Evolutionary conservation across 1,140 invertebrate genomes (phyloP), one percentile per base, ranked within the genome.

Genomic region (Harpegnathos saltator): DNA sequence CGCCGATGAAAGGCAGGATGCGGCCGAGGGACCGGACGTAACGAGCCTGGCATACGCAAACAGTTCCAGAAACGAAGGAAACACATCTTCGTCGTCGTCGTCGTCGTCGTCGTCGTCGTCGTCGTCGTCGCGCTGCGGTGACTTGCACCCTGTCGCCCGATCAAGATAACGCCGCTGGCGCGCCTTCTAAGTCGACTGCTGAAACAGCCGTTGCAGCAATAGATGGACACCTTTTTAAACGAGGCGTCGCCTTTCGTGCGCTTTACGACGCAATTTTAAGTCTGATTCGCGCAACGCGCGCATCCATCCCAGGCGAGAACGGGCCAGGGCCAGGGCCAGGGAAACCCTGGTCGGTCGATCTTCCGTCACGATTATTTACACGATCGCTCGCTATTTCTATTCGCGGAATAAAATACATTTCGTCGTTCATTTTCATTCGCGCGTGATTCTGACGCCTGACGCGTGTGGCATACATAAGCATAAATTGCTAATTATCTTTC

Each of bases 41-140:
- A 92, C 87, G 52, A 56, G 58, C 75, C 22, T 56, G 66, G 92
- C 89, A 93, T 93, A 92, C 82, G 83, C 83, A 92, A 93, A 80
- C 89, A 93, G 92, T 92, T 93, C 89, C 87, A 92, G 91, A 92
- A 92, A 93, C 80, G 85, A 91, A 92, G 92, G 92, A 92, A 92
- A 92, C 86, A 90, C 86, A n/a, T n/a, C n/a, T n/a, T n/a, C 62
- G 66, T 71, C 75, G 12, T 59, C 81, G 71, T 89, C 66, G 65
- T 59, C 56, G 11, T 50, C 29, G 29, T n/a, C n/a, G n/a, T n/a
- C 83, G 77, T 89, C 62, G 66, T 71, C 75, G 12, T 59, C 81
- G 71, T 89, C 66, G 65, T 59, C 56, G 11, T 50, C 29, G 29
- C 29, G 29, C 62, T 38, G 59, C 63, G 52, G 82, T 56, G 72